Base-by-base conservation (phyloP, 1,140 invertebrate genomes). In the Homalodisca vitripennis region DNA sequence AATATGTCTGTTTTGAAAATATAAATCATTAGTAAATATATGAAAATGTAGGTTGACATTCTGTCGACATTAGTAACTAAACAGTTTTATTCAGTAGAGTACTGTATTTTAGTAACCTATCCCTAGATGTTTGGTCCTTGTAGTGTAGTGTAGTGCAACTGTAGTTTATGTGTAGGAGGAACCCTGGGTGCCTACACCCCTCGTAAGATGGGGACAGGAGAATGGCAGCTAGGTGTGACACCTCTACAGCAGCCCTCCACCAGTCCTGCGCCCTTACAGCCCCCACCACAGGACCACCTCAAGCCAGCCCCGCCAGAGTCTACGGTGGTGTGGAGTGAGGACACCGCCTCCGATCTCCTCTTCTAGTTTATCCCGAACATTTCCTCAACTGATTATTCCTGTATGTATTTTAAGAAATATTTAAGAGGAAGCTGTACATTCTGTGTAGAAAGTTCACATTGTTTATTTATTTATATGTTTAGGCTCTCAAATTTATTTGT, bases 331-430 rank as follows among this genome's bases (percentile, higher is more conserved):
- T 89, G 87, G 82, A 83, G 85, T 48, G 84, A 86, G 66, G 86
- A 87, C 73, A 85, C 85, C 55, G 85, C 86, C 31, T 83, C 85
- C 2, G 87, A 89, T 78, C 80, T 89, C 74, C 80, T 89, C 55
- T 89, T 85, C 73, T 85, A 76, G 82, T 41, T 41, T 6, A 41
- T n/a, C n/a, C n/a, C n/a, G n/a, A n/a, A n/a, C n/a, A n/a, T n/a
- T n/a, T n/a, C n/a, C n/a, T n/a, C n/a, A n/a, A n/a, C n/a, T n/a
- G n/a, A n/a, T n/a, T n/a, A n/a, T n/a, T n/a, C n/a, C n/a, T n/a
- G n/a, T n/a, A n/a, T n/a, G n/a, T n/a, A n/a, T n/a, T n/a, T n/a
- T n/a, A n/a, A n/a, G n/a, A n/a, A n/a, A n/a, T n/a, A n/a, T n/a
- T n/a, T n/a, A n/a, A n/a, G n/a, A n/a, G n/a, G n/a, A n/a, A n/a